Evolutionary conservation across 1,140 invertebrate species (phyloP).

Genomic region (Heliconius hewitsoni): DNA sequence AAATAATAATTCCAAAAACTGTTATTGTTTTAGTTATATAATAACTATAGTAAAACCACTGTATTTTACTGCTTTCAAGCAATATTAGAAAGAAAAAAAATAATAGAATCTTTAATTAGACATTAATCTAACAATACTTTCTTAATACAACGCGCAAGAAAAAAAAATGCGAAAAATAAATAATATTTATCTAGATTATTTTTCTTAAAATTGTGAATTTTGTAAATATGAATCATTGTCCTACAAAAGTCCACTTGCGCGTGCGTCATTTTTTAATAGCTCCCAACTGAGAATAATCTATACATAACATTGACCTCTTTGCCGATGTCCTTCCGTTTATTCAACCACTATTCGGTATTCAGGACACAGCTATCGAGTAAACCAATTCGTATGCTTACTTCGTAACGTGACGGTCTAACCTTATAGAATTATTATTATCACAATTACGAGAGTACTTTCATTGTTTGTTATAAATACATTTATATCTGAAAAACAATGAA

Average conservation of each 20-base stretch:
- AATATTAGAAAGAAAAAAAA: no score
- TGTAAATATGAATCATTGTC: not conserved
- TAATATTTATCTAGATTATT: no score
- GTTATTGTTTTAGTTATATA: no score
- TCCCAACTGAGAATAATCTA: constrained; percentile 28
- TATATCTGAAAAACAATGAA: no score
- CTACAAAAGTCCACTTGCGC: constrained; percentile 4
- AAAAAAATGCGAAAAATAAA: no score
- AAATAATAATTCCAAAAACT: no score
- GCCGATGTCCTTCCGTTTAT: constrained; percentile 53
- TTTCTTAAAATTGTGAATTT: not conserved
- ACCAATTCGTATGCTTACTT: constrained; percentile 43
- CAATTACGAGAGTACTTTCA: not conserved
- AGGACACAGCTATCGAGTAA: constrained; percentile 44
- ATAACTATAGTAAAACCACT: no score
- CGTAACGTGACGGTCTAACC: constrained; percentile 27
- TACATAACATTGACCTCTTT: constrained; percentile 43
- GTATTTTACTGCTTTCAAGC: no score
- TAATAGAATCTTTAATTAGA: no score
- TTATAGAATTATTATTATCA: constrained; percentile 27
- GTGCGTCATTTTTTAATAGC: constrained; percentile 20
- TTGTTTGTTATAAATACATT: not conserved
- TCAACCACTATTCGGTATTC: constrained; percentile 44
- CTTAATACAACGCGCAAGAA: no score
- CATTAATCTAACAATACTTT: no score